Percentiles rank a stretch among this genome's conserved stretches.
Conservation (phyloP, 2,888 invertebrate species). For the Limnephilus rhombicus region DNA sequence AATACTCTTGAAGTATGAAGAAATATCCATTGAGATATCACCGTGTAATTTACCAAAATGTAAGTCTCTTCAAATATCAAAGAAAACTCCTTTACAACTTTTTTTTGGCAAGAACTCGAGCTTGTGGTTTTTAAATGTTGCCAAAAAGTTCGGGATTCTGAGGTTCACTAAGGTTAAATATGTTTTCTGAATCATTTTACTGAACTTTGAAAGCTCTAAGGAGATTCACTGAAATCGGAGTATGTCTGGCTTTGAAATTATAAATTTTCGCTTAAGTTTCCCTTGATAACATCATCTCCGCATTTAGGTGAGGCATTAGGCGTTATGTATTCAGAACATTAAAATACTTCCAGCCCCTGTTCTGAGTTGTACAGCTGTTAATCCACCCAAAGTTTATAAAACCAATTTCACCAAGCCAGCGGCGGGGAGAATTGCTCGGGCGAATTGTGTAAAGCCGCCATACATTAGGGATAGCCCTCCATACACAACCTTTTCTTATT, state of each 20-base stretch:
- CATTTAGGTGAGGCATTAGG: neutral
- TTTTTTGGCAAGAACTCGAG: neutral
- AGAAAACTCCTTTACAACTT: neutral
- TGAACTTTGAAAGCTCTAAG: neutral
- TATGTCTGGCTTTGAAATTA: neutral
- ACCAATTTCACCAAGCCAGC: neutral
- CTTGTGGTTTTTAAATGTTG: neutral
- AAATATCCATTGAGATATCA: neutral
- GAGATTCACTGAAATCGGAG: neutral
- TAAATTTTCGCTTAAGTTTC: slow-evolving; percentile 39
- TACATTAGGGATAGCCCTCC: neutral
- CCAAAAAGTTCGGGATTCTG: neutral
- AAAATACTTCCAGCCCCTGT: slow-evolving; percentile 28
- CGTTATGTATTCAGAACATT: slow-evolving; percentile 20
- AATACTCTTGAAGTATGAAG: neutral
- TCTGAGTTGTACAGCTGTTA: neutral
- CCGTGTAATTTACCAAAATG: neutral
- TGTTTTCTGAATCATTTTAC: neutral
- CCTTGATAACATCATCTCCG: slow-evolving; percentile 10
- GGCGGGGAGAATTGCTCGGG: neutral
- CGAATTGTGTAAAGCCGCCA: neutral
- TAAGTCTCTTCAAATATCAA: neutral
- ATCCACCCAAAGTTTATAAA: neutral
- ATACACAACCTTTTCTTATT: neutral
- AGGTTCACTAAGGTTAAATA: neutral